Percentiles rank a stretch among this genome's conserved stretches.
These are phyloP conservation scores for Dolichomitus sp. DNA, from an alignment of 2,888 invertebrate genomes.

Conservation along the genomic window DNA sequence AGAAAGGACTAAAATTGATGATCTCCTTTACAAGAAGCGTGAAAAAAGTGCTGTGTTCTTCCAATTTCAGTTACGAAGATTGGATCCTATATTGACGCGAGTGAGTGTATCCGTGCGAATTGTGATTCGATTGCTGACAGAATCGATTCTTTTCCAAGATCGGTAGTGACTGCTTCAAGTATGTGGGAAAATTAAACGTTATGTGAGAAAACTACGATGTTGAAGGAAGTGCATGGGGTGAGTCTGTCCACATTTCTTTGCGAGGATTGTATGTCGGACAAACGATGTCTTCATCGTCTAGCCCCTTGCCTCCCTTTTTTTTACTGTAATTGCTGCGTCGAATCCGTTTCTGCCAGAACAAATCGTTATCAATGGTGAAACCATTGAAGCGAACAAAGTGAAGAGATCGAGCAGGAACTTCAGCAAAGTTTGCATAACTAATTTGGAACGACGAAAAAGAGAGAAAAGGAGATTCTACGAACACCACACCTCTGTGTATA, in stretches of 20 bases:
- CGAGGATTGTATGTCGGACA: conserved; percentile 14
- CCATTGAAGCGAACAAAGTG: conserved; percentile 35
- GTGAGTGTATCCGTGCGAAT: conserved; percentile 1
- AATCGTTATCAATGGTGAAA: not conserved
- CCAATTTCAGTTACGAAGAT: conserved; percentile 44
- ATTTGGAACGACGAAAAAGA: conserved; percentile 20
- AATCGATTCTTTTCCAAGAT: conserved; percentile 18
- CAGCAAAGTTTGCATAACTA: conserved; percentile 13
- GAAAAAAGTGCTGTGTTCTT: conserved; percentile 59
- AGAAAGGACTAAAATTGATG: conserved; percentile 12
- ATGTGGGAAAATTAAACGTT: conserved; percentile 3
- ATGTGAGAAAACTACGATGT: conserved; percentile 18
- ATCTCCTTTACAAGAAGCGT: conserved; percentile 13
- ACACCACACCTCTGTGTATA: conserved; percentile 65
- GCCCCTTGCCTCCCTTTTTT: not conserved
- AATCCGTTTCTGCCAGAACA: not conserved
- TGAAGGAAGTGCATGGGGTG: conserved; percentile 18
- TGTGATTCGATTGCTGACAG: not conserved
- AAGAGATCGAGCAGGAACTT: not conserved
- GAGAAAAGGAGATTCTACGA: conserved; percentile 52
- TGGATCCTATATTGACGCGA: conserved; percentile 9
- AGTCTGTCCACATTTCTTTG: conserved; percentile 13
- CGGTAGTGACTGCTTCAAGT: not conserved
- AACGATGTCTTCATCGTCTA: conserved; percentile 9
- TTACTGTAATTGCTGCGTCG: conserved; percentile 7